A percentile compares a stretch with the other conserved stretches of the same genome.
These are phyloP conservation scores for Numida meleagris DNA, from an alignment of 2,113 vertebrate species.

Conservation along the genomic window DNA sequence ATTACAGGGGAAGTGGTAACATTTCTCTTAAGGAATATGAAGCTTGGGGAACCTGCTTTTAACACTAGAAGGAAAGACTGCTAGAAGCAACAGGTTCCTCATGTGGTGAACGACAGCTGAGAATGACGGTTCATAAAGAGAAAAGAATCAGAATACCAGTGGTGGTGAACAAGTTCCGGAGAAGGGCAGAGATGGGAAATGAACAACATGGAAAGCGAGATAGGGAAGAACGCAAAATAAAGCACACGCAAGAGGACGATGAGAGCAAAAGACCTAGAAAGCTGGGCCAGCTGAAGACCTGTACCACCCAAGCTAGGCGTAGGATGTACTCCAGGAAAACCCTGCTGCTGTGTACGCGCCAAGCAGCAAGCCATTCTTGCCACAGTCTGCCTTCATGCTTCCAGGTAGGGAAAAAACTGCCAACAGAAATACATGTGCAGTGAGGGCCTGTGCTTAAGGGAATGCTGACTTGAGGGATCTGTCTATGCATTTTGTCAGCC, in stretches of 20 bases:
- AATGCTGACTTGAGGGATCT: background rate
- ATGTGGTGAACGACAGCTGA: background rate
- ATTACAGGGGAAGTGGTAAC: background rate
- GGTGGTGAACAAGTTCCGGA: background rate
- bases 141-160: background rate
- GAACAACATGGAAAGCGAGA: background rate
- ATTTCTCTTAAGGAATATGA: background rate
- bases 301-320: background rate
- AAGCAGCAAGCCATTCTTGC: background rate
- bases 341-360: background rate
- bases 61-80: background rate
- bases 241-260: background rate
- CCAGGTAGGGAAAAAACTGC: background rate
- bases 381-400: background rate
- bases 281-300: background rate
- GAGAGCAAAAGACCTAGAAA: background rate
- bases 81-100: background rate
- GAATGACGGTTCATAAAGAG: background rate
- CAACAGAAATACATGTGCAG: background rate
- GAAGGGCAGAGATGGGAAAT: background rate
- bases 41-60: background rate
- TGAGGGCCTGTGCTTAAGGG: background rate
- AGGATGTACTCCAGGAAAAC: background rate
- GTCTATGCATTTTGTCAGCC: background rate
- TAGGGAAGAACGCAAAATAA: background rate